These are phyloP conservation scores for Leptodactylus fuscus DNA, from an alignment of 2,113 vertebrate species.

Conservation along the genomic window DNA sequence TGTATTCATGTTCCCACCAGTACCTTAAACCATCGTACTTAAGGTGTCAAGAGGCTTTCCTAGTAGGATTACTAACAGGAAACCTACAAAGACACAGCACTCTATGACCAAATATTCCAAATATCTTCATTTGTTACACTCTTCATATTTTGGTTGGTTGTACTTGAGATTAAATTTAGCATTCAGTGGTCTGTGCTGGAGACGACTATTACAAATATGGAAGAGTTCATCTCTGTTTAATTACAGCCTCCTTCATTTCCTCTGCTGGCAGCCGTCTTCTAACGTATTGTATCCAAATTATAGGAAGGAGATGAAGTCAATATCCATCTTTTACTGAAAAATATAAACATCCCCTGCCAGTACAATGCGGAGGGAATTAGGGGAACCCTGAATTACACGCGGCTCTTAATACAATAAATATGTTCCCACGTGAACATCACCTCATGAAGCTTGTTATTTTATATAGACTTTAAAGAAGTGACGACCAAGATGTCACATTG, in stretches of 20 bases:
- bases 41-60: neutral
- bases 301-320: constrained; percentile 24
- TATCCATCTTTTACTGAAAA: neutral
- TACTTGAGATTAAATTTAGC: neutral
- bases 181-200: neutral
- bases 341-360: constrained; percentile 9
- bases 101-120: neutral
- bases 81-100: neutral
- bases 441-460: too few species aligned
- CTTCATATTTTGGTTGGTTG: neutral
- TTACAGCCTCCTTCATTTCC: constrained; percentile 7
- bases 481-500: too few species aligned
- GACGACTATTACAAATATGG: neutral
- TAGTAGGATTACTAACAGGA: neutral
- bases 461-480: too few species aligned
- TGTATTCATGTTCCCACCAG: neutral
- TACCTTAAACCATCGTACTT: neutral
- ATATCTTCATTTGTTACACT: neutral
- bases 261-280: neutral
- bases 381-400: neutral
- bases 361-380: neutral
- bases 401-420: neutral
- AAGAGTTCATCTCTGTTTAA: neutral
- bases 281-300: neutral
- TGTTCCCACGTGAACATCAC: neutral